Conservation (phyloP, 2,113 vertebrate species). For the Psittacula cyanocephala region DNA sequence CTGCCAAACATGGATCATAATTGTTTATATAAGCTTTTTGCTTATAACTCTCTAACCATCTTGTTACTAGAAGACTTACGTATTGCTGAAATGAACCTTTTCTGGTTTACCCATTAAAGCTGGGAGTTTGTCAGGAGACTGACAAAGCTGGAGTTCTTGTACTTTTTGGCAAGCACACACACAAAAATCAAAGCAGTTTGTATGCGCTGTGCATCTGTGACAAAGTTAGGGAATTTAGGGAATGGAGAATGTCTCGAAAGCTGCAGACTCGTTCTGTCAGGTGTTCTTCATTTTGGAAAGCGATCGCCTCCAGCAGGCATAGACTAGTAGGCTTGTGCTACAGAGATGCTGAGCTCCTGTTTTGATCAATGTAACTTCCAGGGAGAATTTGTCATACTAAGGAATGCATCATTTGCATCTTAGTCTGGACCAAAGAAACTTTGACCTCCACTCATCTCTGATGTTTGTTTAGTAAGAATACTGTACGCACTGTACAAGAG, state of each 20-base stretch:
- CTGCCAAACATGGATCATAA: not conserved
- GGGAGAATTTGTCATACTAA: not conserved
- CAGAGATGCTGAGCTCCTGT: not conserved
- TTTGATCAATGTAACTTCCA: not conserved
- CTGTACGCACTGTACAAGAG: not conserved
- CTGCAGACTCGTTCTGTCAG: not conserved
- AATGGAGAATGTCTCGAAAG: not conserved
- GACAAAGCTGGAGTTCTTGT: not conserved
- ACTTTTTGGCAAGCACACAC: not conserved
- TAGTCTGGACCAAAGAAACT: not conserved
- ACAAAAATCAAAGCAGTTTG: not conserved
- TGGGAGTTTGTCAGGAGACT: not conserved
- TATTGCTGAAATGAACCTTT: not conserved
- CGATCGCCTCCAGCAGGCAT: not conserved
- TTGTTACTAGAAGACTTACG: not conserved
- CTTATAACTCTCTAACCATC: not conserved
- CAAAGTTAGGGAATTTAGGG: not conserved
- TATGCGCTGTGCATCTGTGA: not conserved
- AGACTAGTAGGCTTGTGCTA: not conserved
- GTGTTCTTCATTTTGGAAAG: not conserved
- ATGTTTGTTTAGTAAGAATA: not conserved
- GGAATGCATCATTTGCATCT: not conserved
- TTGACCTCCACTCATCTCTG: not conserved
- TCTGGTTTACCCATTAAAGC: not conserved
- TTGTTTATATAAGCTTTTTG: not conserved